These are phyloP conservation scores for Furcifer pardalis DNA, from an alignment of 2,797 vertebrate genomes.

Conservation along the genomic window DNA sequence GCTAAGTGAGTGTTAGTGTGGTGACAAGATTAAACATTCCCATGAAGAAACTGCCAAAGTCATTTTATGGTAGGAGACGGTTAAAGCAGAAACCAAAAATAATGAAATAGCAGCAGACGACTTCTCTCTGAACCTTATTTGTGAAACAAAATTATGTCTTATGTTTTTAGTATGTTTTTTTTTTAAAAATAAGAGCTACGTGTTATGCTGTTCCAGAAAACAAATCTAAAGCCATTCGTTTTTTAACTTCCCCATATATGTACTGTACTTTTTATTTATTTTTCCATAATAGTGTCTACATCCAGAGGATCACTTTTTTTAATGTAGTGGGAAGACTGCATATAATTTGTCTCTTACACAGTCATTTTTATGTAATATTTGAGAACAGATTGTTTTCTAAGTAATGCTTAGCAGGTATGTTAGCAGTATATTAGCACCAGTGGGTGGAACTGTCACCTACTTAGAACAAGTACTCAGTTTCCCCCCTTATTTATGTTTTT, in stretches of 20 bases:
- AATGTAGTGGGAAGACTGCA: background rate
- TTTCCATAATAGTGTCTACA: slow-evolving; percentile 30
- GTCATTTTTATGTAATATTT: background rate
- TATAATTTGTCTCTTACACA: slow-evolving; percentile 20
- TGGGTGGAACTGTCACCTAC: slow-evolving; percentile 14
- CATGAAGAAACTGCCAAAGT: background rate
- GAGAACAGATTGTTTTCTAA: background rate
- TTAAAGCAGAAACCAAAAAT: slow-evolving; percentile 13
- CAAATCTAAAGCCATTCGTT: slow-evolving; percentile 18
- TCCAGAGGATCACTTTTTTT: background rate
- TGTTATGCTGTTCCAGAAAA: slow-evolving; percentile 13
- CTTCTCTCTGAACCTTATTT: slow-evolving; percentile 48
- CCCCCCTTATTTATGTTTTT: slow-evolving; percentile 19
- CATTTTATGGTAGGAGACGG: background rate
- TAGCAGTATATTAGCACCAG: slow-evolving; percentile 36
- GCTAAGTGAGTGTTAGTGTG: background rate
- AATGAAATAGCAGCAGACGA: slow-evolving; percentile 42
- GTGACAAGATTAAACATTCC: background rate
- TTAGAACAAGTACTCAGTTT: background rate
- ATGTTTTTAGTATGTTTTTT: slow-evolving; percentile 38
- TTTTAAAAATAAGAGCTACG: background rate
- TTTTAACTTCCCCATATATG: slow-evolving; percentile 18
- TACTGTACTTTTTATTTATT: slow-evolving; percentile 20
- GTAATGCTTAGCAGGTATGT: slow-evolving; percentile 12
- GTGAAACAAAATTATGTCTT: slow-evolving; percentile 52